Base-by-base conservation (phyloP, 2,888 invertebrate species). In the Tenthredo mesomela region DNA sequence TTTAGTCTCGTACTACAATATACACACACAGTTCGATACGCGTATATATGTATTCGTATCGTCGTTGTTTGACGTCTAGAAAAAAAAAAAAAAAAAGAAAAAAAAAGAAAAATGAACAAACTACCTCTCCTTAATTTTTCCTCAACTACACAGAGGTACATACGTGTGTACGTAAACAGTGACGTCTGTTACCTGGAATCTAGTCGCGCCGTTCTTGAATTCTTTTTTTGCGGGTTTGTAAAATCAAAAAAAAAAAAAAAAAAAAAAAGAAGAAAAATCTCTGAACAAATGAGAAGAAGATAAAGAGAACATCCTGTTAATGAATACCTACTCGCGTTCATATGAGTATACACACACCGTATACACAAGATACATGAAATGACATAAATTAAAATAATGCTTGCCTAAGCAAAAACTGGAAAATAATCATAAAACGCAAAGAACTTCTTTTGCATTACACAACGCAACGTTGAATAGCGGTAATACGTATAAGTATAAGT, bases 371-470 rank as follows among this genome's bases (percentile, higher is more conserved):
- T 37, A 37, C 21, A 25, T 6, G 37, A 71, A 18, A 73, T 43
- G 71, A 73, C 71, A 61, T 25, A 12, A 25, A 61, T 61, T 61
- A 73, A 40, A 73, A 73, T 73, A 50, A 54, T 78, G 58, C 58
- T 78, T 78, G 37, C 29, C 75, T 78, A 78, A 58, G 78, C 78
- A 54, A 54, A 25, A 78, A 54, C 5, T 4, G 12, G 3, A 43
- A 29, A 37, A 50, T 2, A 25, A 78, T 50, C 58, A 78, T 58
- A 47, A 50, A 75, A 2, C 18, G 29, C 33, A 33, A 33, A 25
- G 33, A 67, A 33, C 18, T 18, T 67, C 12, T 29, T 33, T 21
- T 12, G 2, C 7, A 25, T 67, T 67, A 67, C 67, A 67, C 25
- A 67, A 67, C 33, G 18, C 25, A 18, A 67, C 15, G n/a, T n/a